A percentile compares a stretch with the other conserved stretches of the same genome.
Conservation (phyloP, 64 coral and sea anemone species). For the Catalaphyllia jardinei region DNA sequence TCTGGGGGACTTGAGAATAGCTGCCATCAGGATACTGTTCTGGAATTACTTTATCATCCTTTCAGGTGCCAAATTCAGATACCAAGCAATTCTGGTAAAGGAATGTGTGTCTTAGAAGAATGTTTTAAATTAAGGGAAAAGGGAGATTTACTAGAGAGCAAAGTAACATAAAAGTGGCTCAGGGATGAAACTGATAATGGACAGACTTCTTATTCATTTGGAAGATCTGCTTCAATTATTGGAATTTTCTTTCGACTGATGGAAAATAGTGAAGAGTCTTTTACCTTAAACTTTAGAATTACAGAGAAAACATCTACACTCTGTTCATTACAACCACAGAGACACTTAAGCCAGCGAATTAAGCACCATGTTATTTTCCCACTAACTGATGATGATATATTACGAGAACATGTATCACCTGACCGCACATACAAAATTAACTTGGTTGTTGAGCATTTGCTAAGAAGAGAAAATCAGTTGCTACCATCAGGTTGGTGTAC, state of each 20-base stretch:
- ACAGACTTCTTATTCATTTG: conserved; percentile 29
- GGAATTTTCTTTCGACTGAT: conserved; percentile 18
- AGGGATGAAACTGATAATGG: not conserved
- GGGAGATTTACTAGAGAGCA: no score
- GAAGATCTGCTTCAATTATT: not conserved
- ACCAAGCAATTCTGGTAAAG: not conserved
- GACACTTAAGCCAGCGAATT: not conserved
- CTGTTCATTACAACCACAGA: conserved; percentile 12
- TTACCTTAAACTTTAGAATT: conserved; percentile 17
- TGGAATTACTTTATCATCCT: conserved; percentile 34
- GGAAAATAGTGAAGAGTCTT: conserved; percentile 17
- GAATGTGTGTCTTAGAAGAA: conserved; percentile 16
- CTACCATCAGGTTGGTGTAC: no score
- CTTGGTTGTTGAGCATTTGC: no score
- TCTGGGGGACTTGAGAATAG: no score
- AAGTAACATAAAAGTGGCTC: no score
- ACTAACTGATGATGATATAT: conserved; percentile 13
- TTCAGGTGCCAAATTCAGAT: conserved; percentile 20
- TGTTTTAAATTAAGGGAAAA: conserved; percentile 23
- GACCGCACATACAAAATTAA: no score
- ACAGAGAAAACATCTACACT: conserved; percentile 21
- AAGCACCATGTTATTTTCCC: conserved; percentile 34
- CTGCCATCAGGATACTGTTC: not conserved
- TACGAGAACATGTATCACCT: not conserved
- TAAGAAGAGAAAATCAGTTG: no score